phyloP scores from a whole-genome alignment of 2,113 vertebrate genomes.

The Chionis minor region DNA sequence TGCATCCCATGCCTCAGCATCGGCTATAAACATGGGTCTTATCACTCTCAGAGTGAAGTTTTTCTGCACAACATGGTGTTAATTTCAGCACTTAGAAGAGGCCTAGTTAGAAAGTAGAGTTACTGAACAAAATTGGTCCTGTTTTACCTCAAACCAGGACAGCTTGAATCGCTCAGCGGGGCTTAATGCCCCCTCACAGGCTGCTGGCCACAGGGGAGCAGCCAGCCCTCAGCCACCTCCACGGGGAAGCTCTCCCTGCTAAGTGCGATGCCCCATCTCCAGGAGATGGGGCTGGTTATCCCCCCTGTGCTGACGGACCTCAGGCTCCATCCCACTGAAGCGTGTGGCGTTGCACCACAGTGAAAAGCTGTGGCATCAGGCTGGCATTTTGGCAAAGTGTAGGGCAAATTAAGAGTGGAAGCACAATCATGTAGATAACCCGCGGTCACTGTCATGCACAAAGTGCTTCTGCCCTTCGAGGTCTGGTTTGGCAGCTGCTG shows the following conservation, averaged over 20 bases:
- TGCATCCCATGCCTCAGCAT: too few species aligned
- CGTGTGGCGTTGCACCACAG: rapidly evolving
- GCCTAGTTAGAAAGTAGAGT: too few species aligned
- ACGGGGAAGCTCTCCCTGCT: neutral
- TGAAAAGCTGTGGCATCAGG: neutral
- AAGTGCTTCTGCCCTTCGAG: neutral
- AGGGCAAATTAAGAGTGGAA: neutral
- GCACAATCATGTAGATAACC: neutral
- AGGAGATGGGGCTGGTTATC: neutral
- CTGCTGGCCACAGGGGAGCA: neutral
- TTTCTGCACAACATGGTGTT: too few species aligned
- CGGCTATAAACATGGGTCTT: too few species aligned
- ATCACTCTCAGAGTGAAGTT: too few species aligned
- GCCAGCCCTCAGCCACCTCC: neutral
- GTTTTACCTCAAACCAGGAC: too few species aligned
- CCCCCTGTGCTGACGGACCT: neutral
- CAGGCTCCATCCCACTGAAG: neutral
- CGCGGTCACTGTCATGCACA: neutral
- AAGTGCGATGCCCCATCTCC: neutral
- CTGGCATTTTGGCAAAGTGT: neutral
- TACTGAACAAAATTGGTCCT: too few species aligned
- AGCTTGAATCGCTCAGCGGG: neutral
- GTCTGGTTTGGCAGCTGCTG: neutral
- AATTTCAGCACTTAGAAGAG: too few species aligned
- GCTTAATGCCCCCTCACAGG: neutral